These are phyloP conservation scores for Sinonovacula constricta DNA, from an alignment of 1,140 invertebrate species.

Conservation along the genomic window DNA sequence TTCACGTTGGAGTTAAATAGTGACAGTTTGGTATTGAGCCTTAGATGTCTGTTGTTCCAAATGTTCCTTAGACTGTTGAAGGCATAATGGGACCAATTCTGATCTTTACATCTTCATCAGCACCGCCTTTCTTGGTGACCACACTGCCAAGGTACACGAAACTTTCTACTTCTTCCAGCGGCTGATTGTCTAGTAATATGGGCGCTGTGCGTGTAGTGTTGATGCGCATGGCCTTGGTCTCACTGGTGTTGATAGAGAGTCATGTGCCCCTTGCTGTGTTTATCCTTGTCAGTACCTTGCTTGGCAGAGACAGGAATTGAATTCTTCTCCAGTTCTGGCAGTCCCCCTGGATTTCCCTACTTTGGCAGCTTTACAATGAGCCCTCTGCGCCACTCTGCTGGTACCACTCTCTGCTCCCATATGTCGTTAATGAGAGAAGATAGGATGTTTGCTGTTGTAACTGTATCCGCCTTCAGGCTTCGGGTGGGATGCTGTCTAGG, in stretches of 20 bases:
- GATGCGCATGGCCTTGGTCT: constrained; percentile 21
- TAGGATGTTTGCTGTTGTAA: constrained; percentile 6
- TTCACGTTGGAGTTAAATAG: no score
- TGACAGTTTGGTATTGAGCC: no score
- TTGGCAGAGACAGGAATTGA: constrained; percentile 58
- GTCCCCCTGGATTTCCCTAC: constrained; percentile 51
- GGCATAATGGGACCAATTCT: no score
- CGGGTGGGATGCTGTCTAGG: constrained; percentile 44
- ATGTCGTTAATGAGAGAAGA: constrained; percentile 1
- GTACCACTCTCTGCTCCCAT: constrained; percentile 41
- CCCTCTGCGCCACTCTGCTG: constrained; percentile 35
- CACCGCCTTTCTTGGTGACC: constrained; percentile 24
- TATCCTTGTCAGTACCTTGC: constrained; percentile 45
- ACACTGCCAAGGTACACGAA: constrained; percentile 43
- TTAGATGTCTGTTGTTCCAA: no score
- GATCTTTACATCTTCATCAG: constrained; percentile 22
- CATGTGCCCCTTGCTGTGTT: constrained; percentile 3
- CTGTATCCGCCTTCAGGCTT: constrained; percentile 42
- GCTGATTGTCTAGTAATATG: constrained; percentile 8
- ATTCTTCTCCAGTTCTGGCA: constrained; percentile 62
- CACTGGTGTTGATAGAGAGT: constrained; percentile 31
- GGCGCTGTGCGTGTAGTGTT: background rate
- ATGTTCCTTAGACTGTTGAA: no score
- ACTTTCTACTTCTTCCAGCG: constrained; percentile 23
- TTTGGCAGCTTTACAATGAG: constrained; percentile 47